Percentiles rank a stretch among this genome's conserved stretches.
These are phyloP conservation scores for Anguilla obscura DNA, from an alignment of 2,797 vertebrate genomes.

Conservation along the genomic window DNA sequence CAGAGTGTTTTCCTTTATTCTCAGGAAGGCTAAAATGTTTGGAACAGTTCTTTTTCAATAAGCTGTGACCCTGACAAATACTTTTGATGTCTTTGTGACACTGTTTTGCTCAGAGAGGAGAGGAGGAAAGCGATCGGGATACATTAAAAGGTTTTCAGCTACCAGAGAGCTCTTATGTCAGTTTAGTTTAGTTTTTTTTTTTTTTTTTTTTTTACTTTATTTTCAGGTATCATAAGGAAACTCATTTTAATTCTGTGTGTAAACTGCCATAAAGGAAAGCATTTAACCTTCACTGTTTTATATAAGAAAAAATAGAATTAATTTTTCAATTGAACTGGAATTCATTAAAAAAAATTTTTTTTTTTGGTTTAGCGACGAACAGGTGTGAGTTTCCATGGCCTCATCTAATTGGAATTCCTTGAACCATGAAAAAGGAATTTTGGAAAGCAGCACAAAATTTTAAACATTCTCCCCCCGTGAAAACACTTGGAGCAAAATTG, in stretches of 20 bases:
- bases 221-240: constrained; percentile 41
- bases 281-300: constrained; percentile 51
- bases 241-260: constrained; percentile 45
- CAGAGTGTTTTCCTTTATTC: constrained; percentile 69
- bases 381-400: constrained; percentile 80
- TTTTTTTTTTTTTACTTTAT: constrained; percentile 36
- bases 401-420: constrained; percentile 68
- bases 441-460: constrained; percentile 17
- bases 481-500: constrained; percentile 3
- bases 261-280: not conserved
- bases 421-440: constrained; percentile 54
- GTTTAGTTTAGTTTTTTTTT: not conserved
- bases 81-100: constrained; percentile 72
- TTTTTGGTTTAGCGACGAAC: constrained; percentile 58
- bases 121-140: constrained; percentile 61
- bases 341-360: constrained; percentile 24
- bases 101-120: constrained; percentile 58
- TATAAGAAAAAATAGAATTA: constrained; percentile 39
- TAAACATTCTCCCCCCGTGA: not conserved
- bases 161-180: constrained; percentile 55
- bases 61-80: constrained; percentile 67
- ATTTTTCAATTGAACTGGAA: constrained; percentile 54
- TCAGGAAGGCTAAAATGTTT: constrained; percentile 63
- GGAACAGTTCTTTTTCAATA: constrained; percentile 61
- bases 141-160: constrained; percentile 55